Percentiles rank a stretch among this genome's conserved stretches.
These are phyloP conservation scores for Drosophila vallismaia DNA, from an alignment of 2,888 invertebrate genomes.

Conservation along the genomic window DNA sequence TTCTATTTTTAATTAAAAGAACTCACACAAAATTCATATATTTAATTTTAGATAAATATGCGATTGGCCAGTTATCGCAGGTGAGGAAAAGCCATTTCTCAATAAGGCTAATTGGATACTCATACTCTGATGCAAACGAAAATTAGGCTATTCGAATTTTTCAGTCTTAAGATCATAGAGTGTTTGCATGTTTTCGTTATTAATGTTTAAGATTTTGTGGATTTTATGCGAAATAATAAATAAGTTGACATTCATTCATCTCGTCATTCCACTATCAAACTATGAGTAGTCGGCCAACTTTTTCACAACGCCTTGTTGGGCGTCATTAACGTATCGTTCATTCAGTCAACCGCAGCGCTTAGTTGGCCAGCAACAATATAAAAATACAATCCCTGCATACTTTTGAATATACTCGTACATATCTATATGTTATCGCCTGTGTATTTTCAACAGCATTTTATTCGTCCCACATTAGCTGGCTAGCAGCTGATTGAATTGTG, in stretches of 20 bases:
- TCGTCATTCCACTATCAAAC: constrained; percentile 23
- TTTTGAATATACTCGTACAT: not conserved
- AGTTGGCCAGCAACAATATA: constrained; percentile 24
- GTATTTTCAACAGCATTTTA: constrained; percentile 13
- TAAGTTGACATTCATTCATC: constrained; percentile 25
- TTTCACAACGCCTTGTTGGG: constrained; percentile 45
- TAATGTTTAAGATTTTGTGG: too few relatives aligned
- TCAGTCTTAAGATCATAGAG: too few relatives aligned
- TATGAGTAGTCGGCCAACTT: constrained; percentile 22
- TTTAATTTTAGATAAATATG: constrained; percentile 41
- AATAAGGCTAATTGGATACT: constrained; percentile 23
- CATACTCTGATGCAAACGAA: constrained; percentile 14
- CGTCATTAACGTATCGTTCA: constrained; percentile 42
- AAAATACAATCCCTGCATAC: constrained; percentile 14
- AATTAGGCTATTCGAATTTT: not conserved
- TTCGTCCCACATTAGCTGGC: constrained; percentile 37
- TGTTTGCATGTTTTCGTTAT: too few relatives aligned
- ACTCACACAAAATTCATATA: constrained; percentile 19
- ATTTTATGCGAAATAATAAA: not conserved
- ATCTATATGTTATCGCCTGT: constrained; percentile 23
- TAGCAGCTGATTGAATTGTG: constrained; percentile 78
- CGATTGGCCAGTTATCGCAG: constrained; percentile 56
- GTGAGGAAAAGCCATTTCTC: constrained; percentile 32
- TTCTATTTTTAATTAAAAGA: constrained; percentile 56
- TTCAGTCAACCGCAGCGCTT: constrained; percentile 58